Evolutionary conservation across 1,140 invertebrate species (phyloP).

Genomic region (Neelides sp.): DNA sequence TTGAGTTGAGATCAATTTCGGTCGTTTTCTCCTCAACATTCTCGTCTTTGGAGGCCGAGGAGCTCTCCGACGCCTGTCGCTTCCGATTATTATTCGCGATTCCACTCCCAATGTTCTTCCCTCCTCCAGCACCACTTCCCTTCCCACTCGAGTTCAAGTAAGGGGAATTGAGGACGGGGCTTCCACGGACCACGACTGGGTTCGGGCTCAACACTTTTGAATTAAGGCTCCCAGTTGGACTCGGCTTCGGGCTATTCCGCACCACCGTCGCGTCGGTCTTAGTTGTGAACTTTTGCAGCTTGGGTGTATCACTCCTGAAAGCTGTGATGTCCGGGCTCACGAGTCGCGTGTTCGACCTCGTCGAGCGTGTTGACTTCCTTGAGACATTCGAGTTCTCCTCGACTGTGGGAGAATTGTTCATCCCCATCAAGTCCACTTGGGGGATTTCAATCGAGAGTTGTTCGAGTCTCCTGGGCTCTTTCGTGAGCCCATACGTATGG

Average conservation of each 20-base stretch:
- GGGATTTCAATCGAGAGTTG: conserved; percentile 66
- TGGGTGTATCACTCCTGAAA: conserved; percentile 27
- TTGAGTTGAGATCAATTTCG: conserved; percentile 37
- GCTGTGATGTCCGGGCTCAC: conserved; percentile 29
- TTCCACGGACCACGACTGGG: conserved; percentile 1
- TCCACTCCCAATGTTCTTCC: not conserved
- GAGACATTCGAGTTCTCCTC: not conserved
- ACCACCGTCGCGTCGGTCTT: conserved; percentile 12
- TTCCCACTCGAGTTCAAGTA: conserved; percentile 4
- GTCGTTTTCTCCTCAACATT: conserved; percentile 26
- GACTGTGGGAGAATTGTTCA: too few species aligned
- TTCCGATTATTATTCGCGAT: conserved; percentile 46
- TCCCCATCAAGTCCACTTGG: conserved; percentile 3
- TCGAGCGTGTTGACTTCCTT: conserved; percentile 24
- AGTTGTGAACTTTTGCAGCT: conserved; percentile 17
- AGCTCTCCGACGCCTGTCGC: conserved; percentile 61
- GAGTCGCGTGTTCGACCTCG: conserved; percentile 25
- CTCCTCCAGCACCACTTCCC: not conserved
- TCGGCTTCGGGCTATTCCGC: conserved; percentile 28
- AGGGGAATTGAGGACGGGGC: conserved; percentile 17
- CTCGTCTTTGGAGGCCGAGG: conserved; percentile 34
- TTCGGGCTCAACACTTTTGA: conserved; percentile 26
- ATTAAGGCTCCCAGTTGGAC: conserved; percentile 27
- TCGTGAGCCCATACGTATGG: conserved; percentile 7
- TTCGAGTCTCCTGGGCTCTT: conserved; percentile 23